phyloP scores from a whole-genome alignment of 2,797 vertebrate genomes.

The Acanthurus lineatus region DNA sequence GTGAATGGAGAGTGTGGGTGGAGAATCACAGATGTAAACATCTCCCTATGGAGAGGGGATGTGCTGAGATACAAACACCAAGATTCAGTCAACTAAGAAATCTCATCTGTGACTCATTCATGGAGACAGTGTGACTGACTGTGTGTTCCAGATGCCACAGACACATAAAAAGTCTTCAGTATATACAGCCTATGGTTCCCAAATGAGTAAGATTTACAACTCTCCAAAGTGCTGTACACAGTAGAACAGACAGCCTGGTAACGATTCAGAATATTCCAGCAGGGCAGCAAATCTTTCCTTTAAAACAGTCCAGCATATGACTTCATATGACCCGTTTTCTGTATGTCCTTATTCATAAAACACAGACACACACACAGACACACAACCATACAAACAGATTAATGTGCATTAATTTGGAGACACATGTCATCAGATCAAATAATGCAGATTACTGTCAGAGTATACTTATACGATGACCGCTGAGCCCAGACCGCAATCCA shows the following conservation, averaged over 20 bases:
- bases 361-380: slow-evolving; percentile 20
- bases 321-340: slow-evolving; percentile 63
- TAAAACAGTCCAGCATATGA: slow-evolving; percentile 65
- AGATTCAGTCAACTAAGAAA: slow-evolving; percentile 38
- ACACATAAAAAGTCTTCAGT: slow-evolving; percentile 51
- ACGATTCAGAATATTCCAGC: slow-evolving; percentile 65
- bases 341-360: slow-evolving; percentile 64
- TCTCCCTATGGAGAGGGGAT: slow-evolving; percentile 84
- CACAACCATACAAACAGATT: slow-evolving; percentile 23
- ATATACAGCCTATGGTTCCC: slow-evolving; percentile 44
- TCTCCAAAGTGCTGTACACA: slow-evolving; percentile 54
- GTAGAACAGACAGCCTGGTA: slow-evolving; percentile 54
- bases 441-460: slow-evolving; percentile 53
- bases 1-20: slow-evolving; percentile 32
- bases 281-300: slow-evolving; percentile 64
- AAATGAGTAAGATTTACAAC: slow-evolving; percentile 70
- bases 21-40: slow-evolving; percentile 85
- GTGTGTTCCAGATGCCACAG: slow-evolving; percentile 68
- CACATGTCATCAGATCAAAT: slow-evolving; percentile 48
- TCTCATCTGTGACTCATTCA: slow-evolving; percentile 61
- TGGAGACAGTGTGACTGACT: slow-evolving; percentile 55
- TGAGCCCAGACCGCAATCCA: slow-evolving; percentile 49
- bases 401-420: slow-evolving; percentile 39
- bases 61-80: slow-evolving; percentile 85
- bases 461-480: slow-evolving; percentile 53